Conservation (phyloP, 2,113 vertebrate species). For the Eleginops maclovinus region DNA sequence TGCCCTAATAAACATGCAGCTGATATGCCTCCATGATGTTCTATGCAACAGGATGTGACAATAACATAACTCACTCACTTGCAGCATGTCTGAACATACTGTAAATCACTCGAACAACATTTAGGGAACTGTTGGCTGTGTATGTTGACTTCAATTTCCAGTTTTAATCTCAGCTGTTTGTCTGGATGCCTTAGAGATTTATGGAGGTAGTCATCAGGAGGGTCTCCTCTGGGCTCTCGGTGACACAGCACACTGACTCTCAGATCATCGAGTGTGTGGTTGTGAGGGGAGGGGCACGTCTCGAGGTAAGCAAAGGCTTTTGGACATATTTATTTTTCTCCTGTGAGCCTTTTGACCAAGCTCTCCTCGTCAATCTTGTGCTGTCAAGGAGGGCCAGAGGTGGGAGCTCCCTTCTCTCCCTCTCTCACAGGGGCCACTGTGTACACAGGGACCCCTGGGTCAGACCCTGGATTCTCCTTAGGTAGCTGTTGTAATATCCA, state of each 20-base stretch:
- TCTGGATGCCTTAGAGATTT: constrained; percentile 44
- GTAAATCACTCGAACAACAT: constrained; percentile 23
- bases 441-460: constrained; percentile 69
- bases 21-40: constrained; percentile 2
- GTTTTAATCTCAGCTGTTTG: constrained; percentile 49
- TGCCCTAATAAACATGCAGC: constrained; percentile 13
- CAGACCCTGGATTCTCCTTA: constrained; percentile 71
- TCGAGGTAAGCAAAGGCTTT: constrained; percentile 57
- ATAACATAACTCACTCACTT: not conserved
- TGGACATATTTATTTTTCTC: constrained; percentile 77
- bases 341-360: constrained; percentile 74
- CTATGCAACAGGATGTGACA: not conserved
- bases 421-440: constrained; percentile 68
- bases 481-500: constrained; percentile 72
- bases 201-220: constrained; percentile 31
- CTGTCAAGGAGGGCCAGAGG: constrained; percentile 76
- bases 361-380: constrained; percentile 77
- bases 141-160: constrained; percentile 17
- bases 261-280: constrained; percentile 43
- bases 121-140: constrained; percentile 1
- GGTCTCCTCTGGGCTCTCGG: constrained; percentile 38
- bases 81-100: not conserved
- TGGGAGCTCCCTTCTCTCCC: constrained; percentile 65
- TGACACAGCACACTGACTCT: constrained; percentile 52
- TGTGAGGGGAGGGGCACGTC: constrained; percentile 36